phyloP scores from a whole-genome alignment of 2,113 vertebrate species.

The Ammodytes dubius region DNA sequence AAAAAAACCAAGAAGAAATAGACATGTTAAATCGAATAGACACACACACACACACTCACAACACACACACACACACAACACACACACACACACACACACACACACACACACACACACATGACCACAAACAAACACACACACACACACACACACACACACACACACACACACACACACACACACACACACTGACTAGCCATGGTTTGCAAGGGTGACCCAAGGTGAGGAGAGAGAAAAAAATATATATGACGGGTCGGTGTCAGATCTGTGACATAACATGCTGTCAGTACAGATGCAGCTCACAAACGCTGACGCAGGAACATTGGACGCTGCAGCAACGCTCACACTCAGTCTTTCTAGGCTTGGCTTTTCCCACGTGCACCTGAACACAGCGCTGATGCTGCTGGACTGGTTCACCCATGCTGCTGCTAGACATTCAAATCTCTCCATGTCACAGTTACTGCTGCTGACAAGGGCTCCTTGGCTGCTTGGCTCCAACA shows the following conservation, averaged over 20 bases:
- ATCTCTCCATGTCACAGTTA: not conserved
- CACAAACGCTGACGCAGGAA: conserved; percentile 31
- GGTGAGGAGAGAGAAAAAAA: conserved; percentile 11
- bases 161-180: conserved; percentile 9
- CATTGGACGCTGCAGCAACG: conserved; percentile 12
- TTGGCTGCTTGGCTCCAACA: not conserved
- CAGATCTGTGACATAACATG: conserved; percentile 53
- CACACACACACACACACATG: not conserved
- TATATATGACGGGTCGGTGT: conserved; percentile 20
- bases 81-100: not conserved
- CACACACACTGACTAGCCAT: not conserved
- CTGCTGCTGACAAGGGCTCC: not conserved
- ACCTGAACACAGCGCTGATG: conserved; percentile 1
- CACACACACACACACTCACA: not conserved
- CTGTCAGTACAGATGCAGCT: conserved; percentile 29
- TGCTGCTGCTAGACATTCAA: not conserved
- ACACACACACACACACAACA: too few species aligned
- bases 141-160: too few species aligned
- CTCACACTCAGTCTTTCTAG: not conserved
- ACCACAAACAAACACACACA: too few species aligned
- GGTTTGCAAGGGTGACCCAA: not conserved
- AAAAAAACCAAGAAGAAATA: not conserved
- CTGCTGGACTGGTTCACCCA: not conserved
- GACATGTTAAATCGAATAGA: not conserved
- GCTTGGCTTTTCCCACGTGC: not conserved